phyloP scores from a whole-genome alignment of 2,113 vertebrate species.

The Ciconia maguari region DNA sequence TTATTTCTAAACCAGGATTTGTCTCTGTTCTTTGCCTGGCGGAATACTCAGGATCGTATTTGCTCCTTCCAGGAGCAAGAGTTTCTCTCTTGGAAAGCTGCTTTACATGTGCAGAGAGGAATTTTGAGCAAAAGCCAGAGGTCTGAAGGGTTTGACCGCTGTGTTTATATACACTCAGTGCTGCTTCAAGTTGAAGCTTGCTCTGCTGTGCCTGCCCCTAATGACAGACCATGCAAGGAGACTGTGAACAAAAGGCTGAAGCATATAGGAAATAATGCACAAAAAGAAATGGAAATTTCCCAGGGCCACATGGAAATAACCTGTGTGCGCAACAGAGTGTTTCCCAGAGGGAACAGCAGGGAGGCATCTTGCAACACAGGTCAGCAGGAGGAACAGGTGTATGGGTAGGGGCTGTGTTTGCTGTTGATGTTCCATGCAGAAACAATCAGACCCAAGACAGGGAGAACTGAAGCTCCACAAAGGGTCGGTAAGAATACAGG shows the following conservation, averaged over 20 bases:
- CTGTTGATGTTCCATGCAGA: neutral
- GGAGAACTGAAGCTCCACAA: neutral
- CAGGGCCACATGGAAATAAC: neutral
- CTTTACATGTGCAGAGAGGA: constrained; percentile 5
- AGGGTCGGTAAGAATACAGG: neutral
- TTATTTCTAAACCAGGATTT: neutral
- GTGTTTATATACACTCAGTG: neutral
- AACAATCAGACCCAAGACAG: neutral
- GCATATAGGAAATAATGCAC: neutral
- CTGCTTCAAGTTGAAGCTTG: neutral
- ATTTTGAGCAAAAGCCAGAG: constrained; percentile 34
- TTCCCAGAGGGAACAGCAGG: neutral
- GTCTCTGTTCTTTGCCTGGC: neutral
- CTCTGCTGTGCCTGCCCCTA: neutral
- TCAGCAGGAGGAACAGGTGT: neutral
- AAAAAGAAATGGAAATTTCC: neutral
- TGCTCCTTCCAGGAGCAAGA: neutral
- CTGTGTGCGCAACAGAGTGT: neutral
- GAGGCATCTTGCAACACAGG: neutral
- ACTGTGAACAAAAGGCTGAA: neutral
- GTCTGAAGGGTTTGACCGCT: neutral
- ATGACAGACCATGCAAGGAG: neutral
- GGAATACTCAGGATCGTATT: neutral
- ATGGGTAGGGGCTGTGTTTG: neutral
- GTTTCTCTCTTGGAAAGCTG: constrained; percentile 3